A percentile compares a stretch with the other conserved stretches of the same genome.
Conservation (phyloP, 2,888 invertebrate genomes). For the Lepidocyrtinus sp. region DNA sequence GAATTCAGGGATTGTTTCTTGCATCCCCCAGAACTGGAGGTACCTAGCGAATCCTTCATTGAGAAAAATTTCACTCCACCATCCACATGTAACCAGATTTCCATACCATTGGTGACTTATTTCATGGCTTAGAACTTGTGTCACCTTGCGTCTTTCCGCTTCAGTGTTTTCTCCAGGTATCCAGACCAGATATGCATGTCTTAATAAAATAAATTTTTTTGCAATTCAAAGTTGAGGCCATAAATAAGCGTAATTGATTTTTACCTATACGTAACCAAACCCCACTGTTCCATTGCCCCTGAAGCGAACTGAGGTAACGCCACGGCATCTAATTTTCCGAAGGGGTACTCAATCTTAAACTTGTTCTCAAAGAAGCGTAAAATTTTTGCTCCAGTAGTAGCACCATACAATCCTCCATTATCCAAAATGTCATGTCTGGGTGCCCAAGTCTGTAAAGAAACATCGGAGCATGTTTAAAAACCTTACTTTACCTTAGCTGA, state of each 20-base stretch:
- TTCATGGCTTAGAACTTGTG: no score
- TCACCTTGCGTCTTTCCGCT: background rate
- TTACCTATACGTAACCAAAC: constrained; percentile 50
- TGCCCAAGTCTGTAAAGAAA: constrained; percentile 26
- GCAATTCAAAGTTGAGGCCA: constrained; percentile 4
- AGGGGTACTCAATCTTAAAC: constrained; percentile 40
- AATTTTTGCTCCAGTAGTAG: constrained; percentile 58
- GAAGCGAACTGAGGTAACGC: constrained; percentile 51
- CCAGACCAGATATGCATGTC: background rate
- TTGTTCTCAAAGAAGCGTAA: constrained; percentile 55
- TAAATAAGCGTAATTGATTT: constrained; percentile 62
- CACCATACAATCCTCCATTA: constrained; percentile 50
- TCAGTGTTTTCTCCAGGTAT: background rate
- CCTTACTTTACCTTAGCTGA: background rate
- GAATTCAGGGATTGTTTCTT: constrained; percentile 32
- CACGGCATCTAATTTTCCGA: constrained; percentile 68
- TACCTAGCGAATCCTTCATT: constrained; percentile 68
- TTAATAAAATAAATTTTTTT: background rate
- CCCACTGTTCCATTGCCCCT: constrained; percentile 61
- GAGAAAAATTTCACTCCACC: constrained; percentile 65
- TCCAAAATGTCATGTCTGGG: constrained; percentile 22
- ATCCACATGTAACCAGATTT: constrained; percentile 62
- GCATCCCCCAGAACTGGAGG: constrained; percentile 56
- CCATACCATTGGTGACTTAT: constrained; percentile 62
- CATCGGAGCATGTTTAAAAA: background rate